Evolutionary conservation across 2,888 invertebrate genomes (phyloP).

Genomic region (Bedellia somnulentella): DNA sequence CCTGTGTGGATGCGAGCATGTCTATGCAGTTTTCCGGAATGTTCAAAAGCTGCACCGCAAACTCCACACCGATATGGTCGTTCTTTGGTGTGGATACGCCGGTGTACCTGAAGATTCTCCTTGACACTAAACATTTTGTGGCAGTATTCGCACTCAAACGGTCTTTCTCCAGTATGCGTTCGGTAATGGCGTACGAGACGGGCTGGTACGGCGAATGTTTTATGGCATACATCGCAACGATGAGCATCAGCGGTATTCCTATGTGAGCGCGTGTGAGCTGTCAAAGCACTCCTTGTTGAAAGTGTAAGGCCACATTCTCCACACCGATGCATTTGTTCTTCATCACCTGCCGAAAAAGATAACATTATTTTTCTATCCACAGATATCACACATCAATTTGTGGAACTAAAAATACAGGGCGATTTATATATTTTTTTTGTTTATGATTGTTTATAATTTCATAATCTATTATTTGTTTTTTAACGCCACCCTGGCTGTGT

Average conservation of each 20-base stretch:
- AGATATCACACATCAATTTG: too few relatives aligned
- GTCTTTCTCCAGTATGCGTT: constrained; percentile 89
- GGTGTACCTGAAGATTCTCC: constrained; percentile 88
- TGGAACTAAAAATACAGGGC: too few relatives aligned
- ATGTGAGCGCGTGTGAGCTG: constrained; percentile 66
- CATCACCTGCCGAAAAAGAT: constrained; percentile 49
- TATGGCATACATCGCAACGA: constrained; percentile 86
- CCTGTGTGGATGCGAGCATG: constrained; percentile 92
- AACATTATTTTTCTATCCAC: too few relatives aligned
- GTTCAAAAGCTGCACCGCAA: constrained; percentile 87
- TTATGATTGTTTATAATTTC: too few relatives aligned
- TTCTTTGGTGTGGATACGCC: constrained; percentile 89
- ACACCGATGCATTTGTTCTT: constrained; percentile 59
- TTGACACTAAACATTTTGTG: constrained; percentile 91
- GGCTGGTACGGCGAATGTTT: constrained; percentile 89
- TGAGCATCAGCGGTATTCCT: constrained; percentile 69
- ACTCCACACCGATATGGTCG: constrained; percentile 88
- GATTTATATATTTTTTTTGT: too few relatives aligned
- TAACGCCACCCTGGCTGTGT: too few relatives aligned
- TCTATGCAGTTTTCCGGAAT: constrained; percentile 85
- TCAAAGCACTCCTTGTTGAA: constrained; percentile 74
- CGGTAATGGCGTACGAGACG: constrained; percentile 82
- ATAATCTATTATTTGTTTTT: too few relatives aligned
- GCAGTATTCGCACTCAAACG: constrained; percentile 90
- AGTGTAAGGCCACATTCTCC: constrained; percentile 74